Evolutionary conservation across 2,888 invertebrate genomes (phyloP), one percentile per base, ranked within the genome.

Genomic region (Dolichomitus sp.): DNA sequence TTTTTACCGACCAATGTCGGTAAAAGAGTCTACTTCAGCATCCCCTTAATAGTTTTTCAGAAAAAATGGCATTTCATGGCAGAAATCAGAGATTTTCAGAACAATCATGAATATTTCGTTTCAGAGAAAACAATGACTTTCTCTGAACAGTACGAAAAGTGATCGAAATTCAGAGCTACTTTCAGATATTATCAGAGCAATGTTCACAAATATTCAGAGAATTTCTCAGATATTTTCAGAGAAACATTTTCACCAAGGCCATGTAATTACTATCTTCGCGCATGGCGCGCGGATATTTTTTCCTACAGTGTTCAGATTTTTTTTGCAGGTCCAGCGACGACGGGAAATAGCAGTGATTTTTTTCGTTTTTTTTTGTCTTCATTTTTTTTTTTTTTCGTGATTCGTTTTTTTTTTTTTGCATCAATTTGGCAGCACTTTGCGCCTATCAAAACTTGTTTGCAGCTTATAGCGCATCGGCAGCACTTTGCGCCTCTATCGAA

Each of bases 401-500:
- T n/a, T n/a, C n/a, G n/a, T n/a, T n/a, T n/a, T n/a, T n/a, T n/a
- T n/a, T n/a, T n/a, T n/a, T n/a, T n/a, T n/a, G n/a, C n/a, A n/a
- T 45, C 14, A 2, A 12, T 45, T 45, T 45, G 42, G 42, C 42
- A 42, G 42, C 42, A 42, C 9, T 45, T n/a, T n/a, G n/a, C n/a
- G 12, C 4, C 14, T 45, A 14, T 50, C 9, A 50, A n/a, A 48
- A 48, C 48, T 12, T 7, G 7, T 50, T 50, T 7, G 50, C 50
- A 50, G 17, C 50, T 50, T 50, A 17, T 17, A 17, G 17, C 50
- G 19, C 50, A 50, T 17, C 7, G 50, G 50, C 19, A 50, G 50
- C 50, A n/a, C 19, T 50, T 50, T 17, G 50, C 50, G 50, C 50
- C 50, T 50, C 45, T 48, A 48, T 48, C n/a, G 45, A n/a, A 50